Conservation (phyloP, 2,797 vertebrate genomes). For the Jordanella pulchra region DNA sequence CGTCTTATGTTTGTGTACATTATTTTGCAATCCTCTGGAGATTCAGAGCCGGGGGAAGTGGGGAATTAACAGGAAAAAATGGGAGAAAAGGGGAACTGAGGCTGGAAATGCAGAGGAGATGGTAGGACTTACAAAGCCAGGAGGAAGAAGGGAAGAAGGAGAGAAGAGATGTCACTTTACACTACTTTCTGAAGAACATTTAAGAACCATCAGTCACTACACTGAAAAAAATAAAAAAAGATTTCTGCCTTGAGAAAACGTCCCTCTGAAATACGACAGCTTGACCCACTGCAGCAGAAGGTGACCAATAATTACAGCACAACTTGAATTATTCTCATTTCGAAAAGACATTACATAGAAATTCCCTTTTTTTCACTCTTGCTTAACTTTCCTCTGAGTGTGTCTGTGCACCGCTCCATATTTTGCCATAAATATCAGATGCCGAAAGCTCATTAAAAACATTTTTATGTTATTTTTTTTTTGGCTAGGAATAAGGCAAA, state of each 20-base stretch:
- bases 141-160: conserved; percentile 16
- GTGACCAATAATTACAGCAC: conserved; percentile 41
- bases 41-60: conserved; percentile 27
- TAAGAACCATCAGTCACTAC: conserved; percentile 54
- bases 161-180: conserved; percentile 50
- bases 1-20: conserved; percentile 70
- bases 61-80: conserved; percentile 34
- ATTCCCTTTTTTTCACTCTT: conserved; percentile 9
- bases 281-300: conserved; percentile 28
- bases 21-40: conserved; percentile 60
- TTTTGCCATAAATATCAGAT: conserved; percentile 50
- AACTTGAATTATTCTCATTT: conserved; percentile 14
- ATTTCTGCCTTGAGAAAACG: conserved; percentile 32
- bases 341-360: conserved; percentile 7
- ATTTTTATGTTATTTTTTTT: conserved; percentile 9
- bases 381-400: not conserved
- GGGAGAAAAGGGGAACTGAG: conserved; percentile 43
- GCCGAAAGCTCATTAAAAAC: conserved; percentile 26
- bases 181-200: conserved; percentile 50
- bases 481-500: not conserved
- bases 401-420: conserved; percentile 6
- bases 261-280: conserved; percentile 27
- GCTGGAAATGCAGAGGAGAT: conserved; percentile 45
- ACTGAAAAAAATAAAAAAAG: conserved; percentile 12
- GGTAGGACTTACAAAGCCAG: conserved; percentile 26